Evolutionary conservation across 2,113 vertebrate species (phyloP).

Genomic region (Heterocephalus glaber): DNA sequence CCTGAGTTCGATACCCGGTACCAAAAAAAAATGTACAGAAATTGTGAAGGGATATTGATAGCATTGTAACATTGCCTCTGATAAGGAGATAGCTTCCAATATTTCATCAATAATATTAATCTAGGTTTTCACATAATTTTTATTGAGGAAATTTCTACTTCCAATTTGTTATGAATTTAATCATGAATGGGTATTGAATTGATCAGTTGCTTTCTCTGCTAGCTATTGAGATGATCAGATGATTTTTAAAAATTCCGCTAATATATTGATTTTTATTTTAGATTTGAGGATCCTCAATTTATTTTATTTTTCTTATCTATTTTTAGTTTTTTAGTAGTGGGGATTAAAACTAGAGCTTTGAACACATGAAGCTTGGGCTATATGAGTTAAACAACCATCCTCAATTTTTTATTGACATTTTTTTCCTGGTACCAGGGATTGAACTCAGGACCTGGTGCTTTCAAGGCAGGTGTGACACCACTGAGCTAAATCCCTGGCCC

Average conservation of each 20-base stretch:
- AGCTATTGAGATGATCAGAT: not conserved
- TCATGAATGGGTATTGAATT: not conserved
- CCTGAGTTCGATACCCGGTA: too few relatives aligned
- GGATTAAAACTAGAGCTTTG: not conserved
- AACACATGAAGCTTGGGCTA: too few relatives aligned
- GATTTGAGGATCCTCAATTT: not conserved
- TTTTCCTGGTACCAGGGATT: too few relatives aligned
- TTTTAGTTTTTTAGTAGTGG: not conserved
- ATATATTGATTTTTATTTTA: too few relatives aligned
- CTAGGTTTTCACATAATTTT: not conserved
- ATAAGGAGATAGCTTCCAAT: not conserved
- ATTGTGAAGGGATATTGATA: not conserved
- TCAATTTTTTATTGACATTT: not conserved
- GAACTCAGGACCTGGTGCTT: too few relatives aligned
- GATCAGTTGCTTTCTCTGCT: not conserved
- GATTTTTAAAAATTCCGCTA: not conserved
- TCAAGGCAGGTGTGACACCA: too few relatives aligned
- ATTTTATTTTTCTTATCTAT: not conserved
- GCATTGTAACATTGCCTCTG: not conserved
- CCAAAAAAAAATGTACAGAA: not conserved
- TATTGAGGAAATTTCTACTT: not conserved
- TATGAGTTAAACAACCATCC: too few relatives aligned
- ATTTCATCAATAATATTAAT: not conserved
- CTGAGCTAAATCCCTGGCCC: too few relatives aligned
- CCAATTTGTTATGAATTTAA: not conserved